A percentile compares a stretch with the other conserved stretches of the same genome.
These are phyloP conservation scores for Scomber colias DNA, from an alignment of 2,113 vertebrate species.

Conservation along the genomic window DNA sequence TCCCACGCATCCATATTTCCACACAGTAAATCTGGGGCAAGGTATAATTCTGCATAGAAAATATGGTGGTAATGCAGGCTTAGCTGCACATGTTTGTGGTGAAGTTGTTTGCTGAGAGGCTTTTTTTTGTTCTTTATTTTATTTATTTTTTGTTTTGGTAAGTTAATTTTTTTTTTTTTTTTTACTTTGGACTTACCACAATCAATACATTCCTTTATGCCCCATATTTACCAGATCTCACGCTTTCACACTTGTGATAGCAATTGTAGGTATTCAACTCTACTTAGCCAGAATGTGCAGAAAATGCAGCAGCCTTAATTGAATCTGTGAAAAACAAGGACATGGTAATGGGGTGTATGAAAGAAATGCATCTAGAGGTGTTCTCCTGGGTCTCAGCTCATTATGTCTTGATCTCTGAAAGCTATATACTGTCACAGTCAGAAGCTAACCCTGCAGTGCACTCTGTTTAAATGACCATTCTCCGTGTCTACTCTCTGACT, in stretches of 20 bases:
- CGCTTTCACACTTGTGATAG: not conserved
- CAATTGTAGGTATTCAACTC: not conserved
- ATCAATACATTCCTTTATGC: not conserved
- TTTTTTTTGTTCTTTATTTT: no score
- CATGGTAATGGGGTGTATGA: slow-evolving; percentile 37
- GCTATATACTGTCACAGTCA: slow-evolving; percentile 29
- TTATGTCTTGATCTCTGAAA: slow-evolving; percentile 62
- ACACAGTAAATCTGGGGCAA: no score
- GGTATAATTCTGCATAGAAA: no score
- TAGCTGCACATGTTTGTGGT: no score
- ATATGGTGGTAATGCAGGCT: no score
- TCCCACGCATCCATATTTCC: no score
- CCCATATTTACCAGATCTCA: not conserved
- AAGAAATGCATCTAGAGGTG: slow-evolving; percentile 38
- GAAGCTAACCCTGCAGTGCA: slow-evolving; percentile 11
- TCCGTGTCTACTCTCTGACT: slow-evolving; percentile 21
- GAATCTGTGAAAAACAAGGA: slow-evolving; percentile 57
- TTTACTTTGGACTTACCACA: no score
- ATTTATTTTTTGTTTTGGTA: no score
- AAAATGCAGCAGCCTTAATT: slow-evolving; percentile 49
- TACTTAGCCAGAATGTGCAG: not conserved
- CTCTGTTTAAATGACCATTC: slow-evolving; percentile 53
- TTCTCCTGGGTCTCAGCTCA: slow-evolving; percentile 51
- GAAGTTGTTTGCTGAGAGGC: not conserved
- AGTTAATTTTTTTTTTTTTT: no score